phyloP scores from a whole-genome alignment of 2,888 invertebrate genomes.

The Parnassius smintheus region DNA sequence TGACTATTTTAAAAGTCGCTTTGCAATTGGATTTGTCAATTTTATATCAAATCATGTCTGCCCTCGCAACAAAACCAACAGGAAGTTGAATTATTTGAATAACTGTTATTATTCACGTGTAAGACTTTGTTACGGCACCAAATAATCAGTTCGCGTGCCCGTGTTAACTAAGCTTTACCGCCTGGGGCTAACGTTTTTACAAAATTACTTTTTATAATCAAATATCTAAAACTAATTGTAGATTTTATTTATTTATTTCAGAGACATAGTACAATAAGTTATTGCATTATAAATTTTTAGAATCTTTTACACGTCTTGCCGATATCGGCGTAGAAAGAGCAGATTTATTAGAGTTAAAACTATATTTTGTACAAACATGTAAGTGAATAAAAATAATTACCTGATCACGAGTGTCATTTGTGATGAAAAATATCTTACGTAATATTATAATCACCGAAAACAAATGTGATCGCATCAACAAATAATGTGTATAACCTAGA shows the following conservation, averaged over 20 bases:
- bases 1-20: too few relatives aligned
- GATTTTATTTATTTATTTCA: too few relatives aligned
- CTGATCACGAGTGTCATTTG: background rate
- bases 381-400: background rate
- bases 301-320: too few relatives aligned
- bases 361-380: too few relatives aligned
- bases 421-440: constrained; percentile 12
- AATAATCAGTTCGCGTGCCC: constrained; percentile 24
- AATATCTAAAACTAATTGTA: too few relatives aligned
- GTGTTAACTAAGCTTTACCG: background rate
- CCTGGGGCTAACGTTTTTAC: constrained; percentile 5
- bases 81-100: constrained; percentile 8
- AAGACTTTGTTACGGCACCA: constrained; percentile 2
- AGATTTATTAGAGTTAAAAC: too few relatives aligned
- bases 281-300: too few relatives aligned
- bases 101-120: constrained; percentile 11
- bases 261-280: too few relatives aligned
- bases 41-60: background rate
- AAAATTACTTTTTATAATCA: background rate
- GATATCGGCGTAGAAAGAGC: too few relatives aligned
- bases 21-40: background rate
- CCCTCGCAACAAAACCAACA: background rate
- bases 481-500: constrained; percentile 26
- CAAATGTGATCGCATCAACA: constrained; percentile 15
- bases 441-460: constrained; percentile 10